Base-by-base conservation (phyloP, 2,888 invertebrate species). In the Melanchra persicariae region DNA sequence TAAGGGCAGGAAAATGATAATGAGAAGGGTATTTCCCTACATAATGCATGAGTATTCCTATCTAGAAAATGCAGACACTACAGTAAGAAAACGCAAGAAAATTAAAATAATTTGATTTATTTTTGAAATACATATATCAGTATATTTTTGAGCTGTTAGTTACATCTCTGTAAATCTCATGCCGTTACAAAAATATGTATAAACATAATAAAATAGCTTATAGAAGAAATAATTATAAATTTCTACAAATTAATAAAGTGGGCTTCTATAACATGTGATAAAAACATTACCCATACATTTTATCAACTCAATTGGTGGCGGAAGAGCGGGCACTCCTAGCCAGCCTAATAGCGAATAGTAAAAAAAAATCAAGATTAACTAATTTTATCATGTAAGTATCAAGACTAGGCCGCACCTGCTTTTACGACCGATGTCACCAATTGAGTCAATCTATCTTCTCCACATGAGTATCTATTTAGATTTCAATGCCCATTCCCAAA, bases 51-150 rank as follows among this genome's bases (percentile, higher is more conserved):
- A 10, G 1, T 30, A 52, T 37, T 12, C 1, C 26, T 17, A 52
- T 52, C 26, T 52, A 17, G 19, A 19, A 26, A 52, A 19, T 2
- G 8, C 17, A 26, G n/a, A n/a, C 0, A 12, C 26, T 8, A 68
- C 0, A 9, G 19, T 19, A 52, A 51, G 67, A 82, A 67, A 74
- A 78, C 37, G 7, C 47, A 0, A 15, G 9, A n/a, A 58, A 65
- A 57, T 76, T 40, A 30, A 71, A 71, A 68, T 62, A 68, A 55
- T 57, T 67, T 30, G 60, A 68, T 83, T 75, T 83, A 81, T 75
- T 83, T 69, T 55, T 60, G 43, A 74, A 76, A 76, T 72, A 83
- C 6, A 8, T 34, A 34, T 9, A 26, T 58, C 24, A 62, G 49
- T 37, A 24, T 57, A 69, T 57, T 49, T 52, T 80, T 54, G 51